Conservation (phyloP, 2,113 vertebrate species). For the Poeciliopsis prolifica region DNA sequence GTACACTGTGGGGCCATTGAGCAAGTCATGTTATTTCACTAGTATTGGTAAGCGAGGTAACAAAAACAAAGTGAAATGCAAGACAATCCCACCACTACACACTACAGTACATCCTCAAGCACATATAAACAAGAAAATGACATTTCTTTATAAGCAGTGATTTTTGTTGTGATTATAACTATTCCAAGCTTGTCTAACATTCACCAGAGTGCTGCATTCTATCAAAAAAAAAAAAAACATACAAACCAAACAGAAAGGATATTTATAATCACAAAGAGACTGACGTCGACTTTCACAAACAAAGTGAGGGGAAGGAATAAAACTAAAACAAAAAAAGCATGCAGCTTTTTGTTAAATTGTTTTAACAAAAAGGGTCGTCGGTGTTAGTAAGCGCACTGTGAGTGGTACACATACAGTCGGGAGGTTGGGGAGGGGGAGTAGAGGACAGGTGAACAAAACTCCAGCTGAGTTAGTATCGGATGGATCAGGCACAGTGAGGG, state of each 20-base stretch:
- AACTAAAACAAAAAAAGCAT: slow-evolving; percentile 72
- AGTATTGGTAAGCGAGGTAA: slow-evolving; percentile 77
- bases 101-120: slow-evolving; percentile 92
- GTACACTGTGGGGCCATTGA: slow-evolving; percentile 48
- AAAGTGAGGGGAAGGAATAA: slow-evolving; percentile 68
- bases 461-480: slow-evolving; percentile 72
- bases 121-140: slow-evolving; percentile 85
- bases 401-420: slow-evolving; percentile 83
- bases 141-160: slow-evolving; percentile 65
- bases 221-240: slow-evolving; percentile 34
- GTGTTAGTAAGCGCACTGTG: slow-evolving; percentile 85
- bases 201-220: slow-evolving; percentile 77
- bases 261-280: slow-evolving; percentile 78
- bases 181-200: slow-evolving; percentile 77
- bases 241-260: slow-evolving; percentile 68
- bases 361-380: slow-evolving; percentile 91
- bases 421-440: slow-evolving; percentile 26
- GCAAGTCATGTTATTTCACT: slow-evolving; percentile 59
- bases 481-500: slow-evolving; percentile 77
- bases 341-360: slow-evolving; percentile 81
- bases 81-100: slow-evolving; percentile 90
- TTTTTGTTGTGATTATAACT: slow-evolving; percentile 78
- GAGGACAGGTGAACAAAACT: slow-evolving; percentile 60
- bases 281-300: slow-evolving; percentile 84
- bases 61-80: slow-evolving; percentile 81